These are phyloP conservation scores for Acanthurus leucopareius DNA, from an alignment of 2,797 vertebrate species.

Conservation along the genomic window DNA sequence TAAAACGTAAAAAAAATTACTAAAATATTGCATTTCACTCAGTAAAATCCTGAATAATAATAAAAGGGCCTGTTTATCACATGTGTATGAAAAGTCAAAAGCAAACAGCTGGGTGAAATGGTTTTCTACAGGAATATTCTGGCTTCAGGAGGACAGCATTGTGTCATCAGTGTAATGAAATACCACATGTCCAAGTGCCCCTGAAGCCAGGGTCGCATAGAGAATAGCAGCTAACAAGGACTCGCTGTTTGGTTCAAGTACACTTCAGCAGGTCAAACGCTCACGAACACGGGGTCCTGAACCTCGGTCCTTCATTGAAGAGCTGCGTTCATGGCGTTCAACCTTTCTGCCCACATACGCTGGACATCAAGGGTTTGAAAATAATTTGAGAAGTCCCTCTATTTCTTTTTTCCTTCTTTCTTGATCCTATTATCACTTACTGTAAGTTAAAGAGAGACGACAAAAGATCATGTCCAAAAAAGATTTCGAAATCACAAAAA, in stretches of 20 bases:
- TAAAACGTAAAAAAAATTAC: no score
- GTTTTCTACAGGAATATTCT: no score
- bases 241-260: constrained; percentile 22
- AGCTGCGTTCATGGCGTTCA: neutral
- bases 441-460: neutral
- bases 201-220: neutral
- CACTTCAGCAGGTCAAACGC: constrained; percentile 18
- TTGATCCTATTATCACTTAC: neutral
- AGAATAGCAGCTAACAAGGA: neutral
- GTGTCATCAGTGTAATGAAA: neutral
- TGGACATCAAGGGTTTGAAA: neutral
- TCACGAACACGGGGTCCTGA: neutral
- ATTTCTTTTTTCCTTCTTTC: neutral
- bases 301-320: constrained; percentile 5
- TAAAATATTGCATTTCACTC: no score
- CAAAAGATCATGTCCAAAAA: neutral
- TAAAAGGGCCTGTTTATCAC: no score
- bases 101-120: neutral
- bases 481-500: neutral
- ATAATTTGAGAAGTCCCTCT: neutral
- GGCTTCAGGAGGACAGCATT: neutral
- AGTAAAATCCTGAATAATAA: no score
- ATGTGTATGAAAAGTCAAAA: no score
- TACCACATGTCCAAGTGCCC: neutral
- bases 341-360: neutral